A percentile compares a stretch with the other conserved stretches of the same genome.
phyloP scores from a whole-genome alignment of 2,113 vertebrate species.

The Rhinolophus sinicus region DNA sequence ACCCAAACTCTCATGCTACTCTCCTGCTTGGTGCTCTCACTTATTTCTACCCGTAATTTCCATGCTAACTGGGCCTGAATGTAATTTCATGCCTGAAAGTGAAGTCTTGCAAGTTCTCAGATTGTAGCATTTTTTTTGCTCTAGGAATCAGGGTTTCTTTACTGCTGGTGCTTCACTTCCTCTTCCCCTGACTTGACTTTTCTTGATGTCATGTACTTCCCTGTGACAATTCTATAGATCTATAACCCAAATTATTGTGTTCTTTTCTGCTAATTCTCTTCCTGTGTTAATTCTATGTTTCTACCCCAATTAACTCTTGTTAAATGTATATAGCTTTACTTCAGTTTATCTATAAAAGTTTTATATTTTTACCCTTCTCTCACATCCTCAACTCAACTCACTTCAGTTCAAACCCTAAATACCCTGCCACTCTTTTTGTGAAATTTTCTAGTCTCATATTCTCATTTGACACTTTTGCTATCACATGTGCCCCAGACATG shows the following conservation, averaged over 20 bases:
- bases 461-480: background rate
- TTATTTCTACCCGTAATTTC: constrained; percentile 25
- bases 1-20: background rate
- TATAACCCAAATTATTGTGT: background rate
- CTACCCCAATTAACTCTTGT: background rate
- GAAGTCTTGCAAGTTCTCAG: background rate
- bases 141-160: background rate
- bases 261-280: background rate
- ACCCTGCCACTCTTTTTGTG: background rate
- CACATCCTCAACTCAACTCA: background rate
- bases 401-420: background rate
- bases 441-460: background rate
- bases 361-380: background rate
- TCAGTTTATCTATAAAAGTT: background rate
- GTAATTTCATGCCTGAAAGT: constrained; percentile 33
- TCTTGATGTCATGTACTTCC: background rate
- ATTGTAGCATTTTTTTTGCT: background rate
- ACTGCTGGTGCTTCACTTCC: background rate
- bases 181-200: background rate
- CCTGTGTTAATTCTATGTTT: background rate
- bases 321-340: background rate
- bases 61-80: constrained; percentile 22
- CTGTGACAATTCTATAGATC: background rate
- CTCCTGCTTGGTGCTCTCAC: background rate
- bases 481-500: background rate